Evolutionary conservation across 1,140 invertebrate genomes (phyloP), one percentile per base, ranked within the genome.

Genomic region (Drosophila tsacasi): DNA sequence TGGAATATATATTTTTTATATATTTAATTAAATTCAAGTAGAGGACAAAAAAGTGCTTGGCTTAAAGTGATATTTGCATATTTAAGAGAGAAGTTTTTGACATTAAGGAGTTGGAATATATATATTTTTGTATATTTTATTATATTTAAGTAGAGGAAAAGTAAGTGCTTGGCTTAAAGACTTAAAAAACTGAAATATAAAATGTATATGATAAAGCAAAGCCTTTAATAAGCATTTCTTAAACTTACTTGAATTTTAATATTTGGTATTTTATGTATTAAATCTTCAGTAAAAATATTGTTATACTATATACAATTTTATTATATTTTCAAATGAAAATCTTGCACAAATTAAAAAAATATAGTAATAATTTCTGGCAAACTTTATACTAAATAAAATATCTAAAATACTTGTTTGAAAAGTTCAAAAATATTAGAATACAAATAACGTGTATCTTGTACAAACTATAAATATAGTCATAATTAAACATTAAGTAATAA

Each of bases 41-140:
- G 1, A 17, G 15, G 1, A 12, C 0, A 5, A 15, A 2, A 2
- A 23, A 23, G 9, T 7, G 0, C 0, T 10, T 54, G 3, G n/a
- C n/a, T n/a, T n/a, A n/a, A n/a, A n/a, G n/a, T n/a, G n/a, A n/a
- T n/a, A 7, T 19, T 25, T 44, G 58, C 57, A 44, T 35, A 44
- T 44, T 62, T 19, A 13, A 9, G 39, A 44, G 39, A 6, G 13
- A 59, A 55, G 54, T 55, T 55, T 37, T 37, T 17, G 21, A 2
- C 32, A 23, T 2, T 17, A 25, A 55, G 12, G 54, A 39, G 35
- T 55, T 55, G 2, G 4, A 8, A 10, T 23, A 37, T n/a, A n/a
- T 17, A 23, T 12, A n/a, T 1, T 37, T 8, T 10, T 23, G 15
- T 12, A 10, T 27, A 27, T 3, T 7, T 3, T 32, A 5, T 15